Base-by-base conservation (phyloP, 2,888 invertebrate genomes). In the Hetaerina titia region DNA sequence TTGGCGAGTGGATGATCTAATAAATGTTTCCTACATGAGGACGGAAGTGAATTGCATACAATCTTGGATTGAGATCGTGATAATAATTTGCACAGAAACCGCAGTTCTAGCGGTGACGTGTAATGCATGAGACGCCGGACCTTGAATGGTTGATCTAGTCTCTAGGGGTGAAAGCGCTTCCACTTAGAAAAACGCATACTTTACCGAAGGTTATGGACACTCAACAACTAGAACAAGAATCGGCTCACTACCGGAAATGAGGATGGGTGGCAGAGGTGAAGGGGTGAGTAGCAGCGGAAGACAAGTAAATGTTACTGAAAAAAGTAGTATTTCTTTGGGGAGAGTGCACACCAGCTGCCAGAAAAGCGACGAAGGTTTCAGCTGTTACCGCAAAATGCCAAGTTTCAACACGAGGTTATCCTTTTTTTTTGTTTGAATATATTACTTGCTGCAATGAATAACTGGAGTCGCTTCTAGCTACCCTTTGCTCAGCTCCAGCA, bases 31-130 rank as follows among this genome's bases (percentile, higher is more conserved):
- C 2, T 45, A 45, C 1, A 45, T 45, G 45, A 45, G 45, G 45
- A 60, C 11, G 60, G 95, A 95, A 95, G 95, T 95, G 95, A 89
- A 45, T 94, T 11, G 81, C 60, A 45, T 56, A 45, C 57, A 25
- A 60, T 60, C n/a, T 60, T 25, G 1, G 74, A 94, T 0, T 19
- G 1, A 69, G 69, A 22, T n/a, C 69, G 69, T 69, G n/a, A 69
- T 69, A 69, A 69, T 69, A 69, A n/a, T n/a, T 69, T 69, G 69
- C 0, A n/a, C 69, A 7, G 31, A 81, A 81, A 31, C 25, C 5
- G 81, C 9, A 25, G 31, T 81, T 31, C 25, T 31, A 94, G n/a
- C 17, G 17, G 19, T n/a, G 17, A 22, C 22, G 19, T 19, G 22
- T 69, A 22, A 8, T 1, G 19, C 19, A 13, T 22, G 19, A 22